These are phyloP conservation scores for Elanus axillaris DNA, from an alignment of 2,113 vertebrate species.

Conservation along the genomic window DNA sequence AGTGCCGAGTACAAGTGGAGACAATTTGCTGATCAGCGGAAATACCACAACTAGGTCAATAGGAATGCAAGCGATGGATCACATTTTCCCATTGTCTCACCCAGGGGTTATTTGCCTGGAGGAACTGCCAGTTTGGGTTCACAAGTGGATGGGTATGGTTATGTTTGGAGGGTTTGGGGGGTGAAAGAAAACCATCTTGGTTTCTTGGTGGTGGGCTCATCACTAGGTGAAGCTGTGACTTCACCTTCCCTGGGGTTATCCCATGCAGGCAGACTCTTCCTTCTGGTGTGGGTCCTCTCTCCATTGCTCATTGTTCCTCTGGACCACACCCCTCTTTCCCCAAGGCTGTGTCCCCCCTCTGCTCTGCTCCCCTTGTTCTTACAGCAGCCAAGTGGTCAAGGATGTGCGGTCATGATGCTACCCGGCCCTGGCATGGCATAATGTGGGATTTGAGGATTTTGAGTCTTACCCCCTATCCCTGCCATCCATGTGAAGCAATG, in stretches of 20 bases:
- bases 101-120: not conserved
- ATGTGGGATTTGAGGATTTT: not conserved
- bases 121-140: not conserved
- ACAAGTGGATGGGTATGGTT: not conserved
- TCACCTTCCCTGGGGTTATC: not conserved
- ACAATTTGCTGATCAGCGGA: constrained; percentile 55
- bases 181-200: not conserved
- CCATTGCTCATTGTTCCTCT: accelerated
- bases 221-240: not conserved
- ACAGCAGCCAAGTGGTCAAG: not conserved
- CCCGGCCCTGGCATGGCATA: not conserved
- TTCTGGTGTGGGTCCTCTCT: not conserved
- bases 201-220: not conserved
- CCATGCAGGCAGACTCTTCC: not conserved
- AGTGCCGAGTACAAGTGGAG: not conserved
- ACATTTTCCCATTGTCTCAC: constrained; percentile 27
- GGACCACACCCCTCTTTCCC: not conserved
- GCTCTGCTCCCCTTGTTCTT: accelerated
- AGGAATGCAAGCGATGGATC: constrained; percentile 47
- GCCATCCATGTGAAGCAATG: not conserved
- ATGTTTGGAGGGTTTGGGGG: not conserved
- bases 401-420: no score
- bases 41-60: constrained; percentile 6
- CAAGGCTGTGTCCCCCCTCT: accelerated
- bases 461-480: not conserved